Evolutionary conservation across 2,797 vertebrate species (phyloP), one percentile per base, ranked within the genome.

Genomic region (Luscinia luscinia): DNA sequence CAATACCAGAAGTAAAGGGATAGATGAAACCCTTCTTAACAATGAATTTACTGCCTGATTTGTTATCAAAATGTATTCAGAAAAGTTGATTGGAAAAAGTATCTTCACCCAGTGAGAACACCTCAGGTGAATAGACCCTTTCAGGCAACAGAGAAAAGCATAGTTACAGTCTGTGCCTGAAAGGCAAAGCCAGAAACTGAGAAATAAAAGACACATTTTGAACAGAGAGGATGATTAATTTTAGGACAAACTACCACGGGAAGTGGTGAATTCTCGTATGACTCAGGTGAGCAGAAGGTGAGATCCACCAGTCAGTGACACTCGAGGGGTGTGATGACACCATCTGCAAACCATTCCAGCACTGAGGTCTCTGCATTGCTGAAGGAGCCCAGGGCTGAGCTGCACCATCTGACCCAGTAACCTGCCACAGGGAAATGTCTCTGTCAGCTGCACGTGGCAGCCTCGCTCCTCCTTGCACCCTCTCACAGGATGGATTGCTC

Each of bases 151-250:
- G 82, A 92, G 54, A 89, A 95, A 92, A 45, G 28, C 48, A 78
- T 45, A 62, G 78, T 43, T 80, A 85, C 32, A 85, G 73, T 17
- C 79, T 84, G 51, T 81, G 76, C 28, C 69, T 81, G 79, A 85
- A 83, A 86, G 51, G 69, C 82, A 94, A 58, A 84, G 28, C 13
- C 58, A 95, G 73, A 89, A 91, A 45, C 58, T 72, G 41, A 87
- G 84, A 81, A 74, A 89, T 81, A 92, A 95, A 80, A 87, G 69
- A 69, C 84, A 86, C 58, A 49, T 94, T 96, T 94, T 94, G 40
- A 94, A 83, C 0, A 0, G 64, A 67, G 48, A 84, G 28, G 34
- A 78, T 92, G 89, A 96, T 94, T 87, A 84, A 95, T 94, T 85
- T 94, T 77, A 91, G 79, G 82, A 87, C 66, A 86, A 95, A 89